Evolutionary conservation across 2,797 vertebrate genomes (phyloP), one percentile per base, ranked within the genome.

Genomic region (Steatocranus sp.): DNA sequence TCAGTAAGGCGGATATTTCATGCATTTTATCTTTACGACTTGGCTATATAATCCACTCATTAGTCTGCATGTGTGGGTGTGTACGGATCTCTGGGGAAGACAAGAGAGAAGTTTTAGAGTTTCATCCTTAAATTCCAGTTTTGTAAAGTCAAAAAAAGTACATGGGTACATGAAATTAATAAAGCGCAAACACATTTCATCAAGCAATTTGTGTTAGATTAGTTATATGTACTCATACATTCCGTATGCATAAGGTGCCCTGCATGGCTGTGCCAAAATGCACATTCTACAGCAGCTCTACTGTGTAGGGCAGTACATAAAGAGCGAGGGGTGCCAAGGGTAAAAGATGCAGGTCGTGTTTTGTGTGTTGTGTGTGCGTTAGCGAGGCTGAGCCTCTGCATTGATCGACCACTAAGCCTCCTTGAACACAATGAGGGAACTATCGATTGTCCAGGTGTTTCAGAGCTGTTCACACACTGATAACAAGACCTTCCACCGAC

Each of bases 391-490:
- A 75, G 86, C 56, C 78, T 76, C 56, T 15, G 74, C 87, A 95
- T 94, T 86, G 95, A 95, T 95, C 87, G 75, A 91, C 89, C 70
- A 92, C 91, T 94, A 93, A 94, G 90, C 93, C 92, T 90, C 92
- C 92, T 93, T 93, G 90, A 94, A 91, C 94, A 95, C 93, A 95
- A 95, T 91, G 91, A 93, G 80, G 84, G 90, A 88, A 80, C 48
- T 90, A 96, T 96, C 54, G 90, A 96, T 94, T 66, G 79, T 73
- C 86, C 87, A 91, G 88, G 91, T 93, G 93, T 94, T 95, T 92
- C 87, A 89, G 93, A 94, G 92, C 91, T 93, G 93, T 92, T 94
- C 81, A 78, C 88, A 88, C 86, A 86, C 92, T 93, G 94, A 95
- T 96, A 95, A 95, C 91, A 93, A 92, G 88, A 86, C 86, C 78